Conservation (phyloP, 1,140 invertebrate species). For the Reticulitermes speratus region DNA sequence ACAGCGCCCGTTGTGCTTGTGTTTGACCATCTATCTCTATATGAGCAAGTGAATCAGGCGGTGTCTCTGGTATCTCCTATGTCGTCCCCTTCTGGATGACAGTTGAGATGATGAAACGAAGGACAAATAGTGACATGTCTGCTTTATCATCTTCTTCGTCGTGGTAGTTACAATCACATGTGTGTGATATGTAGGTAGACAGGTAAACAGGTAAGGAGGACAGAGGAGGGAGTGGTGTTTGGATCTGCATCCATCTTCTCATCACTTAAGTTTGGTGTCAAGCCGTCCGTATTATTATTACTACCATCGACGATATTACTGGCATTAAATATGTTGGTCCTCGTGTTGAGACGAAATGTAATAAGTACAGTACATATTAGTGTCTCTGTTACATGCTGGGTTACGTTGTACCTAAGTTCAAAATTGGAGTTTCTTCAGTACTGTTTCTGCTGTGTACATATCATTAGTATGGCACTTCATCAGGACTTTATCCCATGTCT, state of each 20-base stretch:
- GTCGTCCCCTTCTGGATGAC: neutral
- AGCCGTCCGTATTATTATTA: neutral
- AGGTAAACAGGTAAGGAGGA: neutral
- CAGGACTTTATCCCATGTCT: no score
- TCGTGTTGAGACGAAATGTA: no score
- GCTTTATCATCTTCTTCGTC: neutral
- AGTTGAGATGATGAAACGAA: constrained; percentile 5
- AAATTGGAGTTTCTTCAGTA: no score
- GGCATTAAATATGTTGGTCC: neutral
- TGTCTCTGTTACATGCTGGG: no score
- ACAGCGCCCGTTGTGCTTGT: constrained; percentile 3
- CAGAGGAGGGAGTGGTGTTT: neutral
- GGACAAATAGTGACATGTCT: constrained; percentile 14
- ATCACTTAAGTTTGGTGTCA: neutral
- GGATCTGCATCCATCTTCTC: neutral
- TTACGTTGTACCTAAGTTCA: no score
- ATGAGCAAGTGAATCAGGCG: neutral
- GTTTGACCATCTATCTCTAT: constrained; percentile 6
- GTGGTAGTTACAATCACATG: neutral
- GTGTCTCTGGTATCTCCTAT: neutral
- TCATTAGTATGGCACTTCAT: no score
- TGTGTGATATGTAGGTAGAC: constrained; percentile 4
- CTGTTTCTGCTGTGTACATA: no score
- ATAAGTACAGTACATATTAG: no score
- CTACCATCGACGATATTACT: neutral